Conservation (phyloP, 2,888 invertebrate species). For the Carabus problematicus region DNA sequence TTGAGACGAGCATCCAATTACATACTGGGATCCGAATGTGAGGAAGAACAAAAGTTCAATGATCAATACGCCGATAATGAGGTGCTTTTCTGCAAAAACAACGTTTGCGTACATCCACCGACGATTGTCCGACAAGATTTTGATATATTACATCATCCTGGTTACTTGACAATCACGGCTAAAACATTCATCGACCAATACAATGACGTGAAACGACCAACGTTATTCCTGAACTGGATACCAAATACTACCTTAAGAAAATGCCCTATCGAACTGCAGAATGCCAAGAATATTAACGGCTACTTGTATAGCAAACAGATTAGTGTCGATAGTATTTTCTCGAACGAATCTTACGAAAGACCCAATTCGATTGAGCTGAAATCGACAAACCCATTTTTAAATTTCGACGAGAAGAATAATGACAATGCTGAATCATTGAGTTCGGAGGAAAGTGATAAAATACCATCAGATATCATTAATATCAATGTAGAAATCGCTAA, state of each 20-base stretch:
- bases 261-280: conserved; percentile 79
- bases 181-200: conserved; percentile 81
- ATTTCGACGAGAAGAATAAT: conserved; percentile 52
- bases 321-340: conserved; percentile 56
- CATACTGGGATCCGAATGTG: conserved; percentile 72
- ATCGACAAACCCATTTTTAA: conserved; percentile 61
- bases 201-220: conserved; percentile 78
- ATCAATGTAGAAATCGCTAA: conserved; percentile 68
- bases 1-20: conserved; percentile 81
- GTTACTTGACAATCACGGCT: conserved; percentile 87
- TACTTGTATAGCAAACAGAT: conserved; percentile 55
- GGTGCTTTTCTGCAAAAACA: conserved; percentile 91
- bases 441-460: conserved; percentile 56
- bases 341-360: conserved; percentile 50
- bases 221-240: conserved; percentile 92
- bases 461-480: conserved; percentile 52
- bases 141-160: conserved; percentile 89
- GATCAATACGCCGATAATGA: conserved; percentile 82
- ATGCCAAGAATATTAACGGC: conserved; percentile 59
- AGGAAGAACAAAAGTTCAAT: conserved; percentile 66
- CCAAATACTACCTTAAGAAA: conserved; percentile 89
- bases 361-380: conserved; percentile 51
- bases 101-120: conserved; percentile 96
- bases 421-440: conserved; percentile 51
- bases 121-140: conserved; percentile 81